phyloP scores from a whole-genome alignment of 2,113 vertebrate genomes.

The Synchiropus splendidus region DNA sequence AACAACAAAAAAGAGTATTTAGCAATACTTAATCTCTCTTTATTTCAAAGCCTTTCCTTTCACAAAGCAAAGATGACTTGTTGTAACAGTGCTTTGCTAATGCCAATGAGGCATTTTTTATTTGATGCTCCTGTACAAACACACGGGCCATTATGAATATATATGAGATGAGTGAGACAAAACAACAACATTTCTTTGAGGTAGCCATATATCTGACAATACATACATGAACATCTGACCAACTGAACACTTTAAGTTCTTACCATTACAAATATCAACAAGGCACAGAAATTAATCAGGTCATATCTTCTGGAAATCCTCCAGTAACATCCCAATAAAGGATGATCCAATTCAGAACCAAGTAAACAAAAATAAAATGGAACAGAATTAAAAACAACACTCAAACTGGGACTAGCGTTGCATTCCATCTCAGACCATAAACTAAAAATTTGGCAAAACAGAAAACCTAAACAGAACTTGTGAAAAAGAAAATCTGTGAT shows the following conservation, averaged over 20 bases:
- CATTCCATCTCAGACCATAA: too few relatives aligned
- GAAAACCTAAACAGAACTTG: too few relatives aligned
- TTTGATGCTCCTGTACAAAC: conserved; percentile 18
- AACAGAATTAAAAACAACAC: too few relatives aligned
- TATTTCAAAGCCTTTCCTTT: conserved; percentile 47
- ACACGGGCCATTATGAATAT: conserved; percentile 30
- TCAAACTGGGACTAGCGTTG: too few relatives aligned
- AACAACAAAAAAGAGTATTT: too few relatives aligned
- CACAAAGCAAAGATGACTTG: conserved; percentile 35
- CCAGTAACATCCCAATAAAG: too few relatives aligned
- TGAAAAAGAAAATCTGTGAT: too few relatives aligned
- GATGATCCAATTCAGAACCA: too few relatives aligned
- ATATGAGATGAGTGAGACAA: conserved; percentile 13
- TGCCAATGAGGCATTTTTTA: conserved; percentile 23
- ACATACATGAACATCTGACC: conserved; percentile 34
- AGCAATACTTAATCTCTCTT: conserved; percentile 22
- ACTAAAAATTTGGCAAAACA: too few relatives aligned
- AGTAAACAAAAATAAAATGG: too few relatives aligned
- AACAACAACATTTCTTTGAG: conserved; percentile 31
- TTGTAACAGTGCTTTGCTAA: conserved; percentile 41
- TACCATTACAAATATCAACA: conserved; percentile 42
- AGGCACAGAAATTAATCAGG: conserved; percentile 48
- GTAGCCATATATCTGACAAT: conserved; percentile 48
- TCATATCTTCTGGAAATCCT: conserved; percentile 33
- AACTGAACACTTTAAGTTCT: conserved; percentile 36